Evolutionary conservation across 2,797 vertebrate species (phyloP).

Genomic region (Cirrhinus molitorella): DNA sequence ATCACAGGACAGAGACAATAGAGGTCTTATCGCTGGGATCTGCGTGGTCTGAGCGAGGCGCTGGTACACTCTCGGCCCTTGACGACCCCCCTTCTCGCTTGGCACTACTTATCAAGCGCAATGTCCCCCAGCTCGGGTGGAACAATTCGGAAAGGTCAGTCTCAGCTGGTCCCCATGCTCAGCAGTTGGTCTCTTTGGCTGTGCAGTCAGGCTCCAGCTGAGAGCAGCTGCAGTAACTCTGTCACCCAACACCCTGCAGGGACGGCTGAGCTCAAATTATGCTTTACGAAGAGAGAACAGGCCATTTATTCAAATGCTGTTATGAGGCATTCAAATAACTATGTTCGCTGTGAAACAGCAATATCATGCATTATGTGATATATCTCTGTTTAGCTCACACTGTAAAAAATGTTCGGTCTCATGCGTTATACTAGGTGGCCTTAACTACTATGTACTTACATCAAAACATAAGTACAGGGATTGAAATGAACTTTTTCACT

Average conservation of each 20-base stretch:
- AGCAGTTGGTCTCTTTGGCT: constrained; percentile 58
- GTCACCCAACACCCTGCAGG: constrained; percentile 53
- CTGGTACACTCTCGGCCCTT: constrained; percentile 25
- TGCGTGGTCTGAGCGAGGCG: constrained; percentile 35
- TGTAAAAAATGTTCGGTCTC: background rate
- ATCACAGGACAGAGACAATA: constrained; percentile 60
- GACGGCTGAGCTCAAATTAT: constrained; percentile 64
- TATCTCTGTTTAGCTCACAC: constrained; percentile 2
- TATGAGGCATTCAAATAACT: constrained; percentile 22
- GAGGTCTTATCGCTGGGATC: constrained; percentile 57
- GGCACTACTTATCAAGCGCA: constrained; percentile 66
- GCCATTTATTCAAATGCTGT: constrained; percentile 50
- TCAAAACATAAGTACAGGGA: too few species aligned
- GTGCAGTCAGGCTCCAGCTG: constrained; percentile 59
- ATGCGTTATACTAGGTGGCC: too few species aligned
- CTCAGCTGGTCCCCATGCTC: constrained; percentile 65
- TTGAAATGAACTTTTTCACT: too few species aligned
- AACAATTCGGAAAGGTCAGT: constrained; percentile 74
- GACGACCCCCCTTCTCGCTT: constrained; percentile 53
- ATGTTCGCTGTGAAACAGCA: constrained; percentile 12
- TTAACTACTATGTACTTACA: too few species aligned
- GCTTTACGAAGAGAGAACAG: constrained; percentile 55
- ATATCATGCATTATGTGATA: constrained; percentile 15
- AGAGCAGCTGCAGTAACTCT: constrained; percentile 57
- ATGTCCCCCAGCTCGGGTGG: constrained; percentile 60